phyloP scores from a whole-genome alignment of 23 tunicate genomes.

The Halocynthia aurantium region DNA sequence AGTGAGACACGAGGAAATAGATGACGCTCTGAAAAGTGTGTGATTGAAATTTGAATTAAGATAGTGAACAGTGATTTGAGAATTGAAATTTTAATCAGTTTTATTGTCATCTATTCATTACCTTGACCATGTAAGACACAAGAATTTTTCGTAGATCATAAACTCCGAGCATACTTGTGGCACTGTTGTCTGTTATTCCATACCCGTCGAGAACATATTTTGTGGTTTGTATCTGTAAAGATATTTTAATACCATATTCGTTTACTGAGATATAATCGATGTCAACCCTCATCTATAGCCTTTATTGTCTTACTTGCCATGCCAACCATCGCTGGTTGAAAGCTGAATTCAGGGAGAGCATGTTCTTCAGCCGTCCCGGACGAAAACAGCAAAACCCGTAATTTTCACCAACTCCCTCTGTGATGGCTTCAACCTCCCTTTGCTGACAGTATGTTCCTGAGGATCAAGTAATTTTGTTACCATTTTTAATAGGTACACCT shows the following conservation, averaged over 20 bases:
- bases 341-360: conserved; percentile 75
- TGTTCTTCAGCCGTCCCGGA: conserved; percentile 24
- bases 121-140: conserved; percentile 55
- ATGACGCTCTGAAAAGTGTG: conserved; percentile 51
- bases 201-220: conserved; percentile 95
- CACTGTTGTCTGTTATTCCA: conserved; percentile 84
- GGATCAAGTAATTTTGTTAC: not conserved
- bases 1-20: conserved; percentile 64
- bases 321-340: conserved; percentile 83
- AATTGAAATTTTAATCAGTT: not conserved
- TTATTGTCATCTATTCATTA: not conserved
- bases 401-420: conserved; percentile 46
- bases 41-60: not conserved
- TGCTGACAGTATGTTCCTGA: conserved; percentile 99
- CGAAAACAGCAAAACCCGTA: conserved; percentile 48
- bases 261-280: not conserved
- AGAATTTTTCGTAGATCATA: conserved; percentile 79
- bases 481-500: not conserved
- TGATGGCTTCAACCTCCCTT: conserved; percentile 97
- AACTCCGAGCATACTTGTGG: conserved; percentile 79
- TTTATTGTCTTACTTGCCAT: conserved; percentile 65
- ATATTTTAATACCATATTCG: not conserved
- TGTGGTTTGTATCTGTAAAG: conserved; percentile 13
- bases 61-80: not conserved
- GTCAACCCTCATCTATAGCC: not conserved